Evolutionary conservation across 2,113 vertebrate genomes (phyloP).

Genomic region (Picathartes gymnocephalus): DNA sequence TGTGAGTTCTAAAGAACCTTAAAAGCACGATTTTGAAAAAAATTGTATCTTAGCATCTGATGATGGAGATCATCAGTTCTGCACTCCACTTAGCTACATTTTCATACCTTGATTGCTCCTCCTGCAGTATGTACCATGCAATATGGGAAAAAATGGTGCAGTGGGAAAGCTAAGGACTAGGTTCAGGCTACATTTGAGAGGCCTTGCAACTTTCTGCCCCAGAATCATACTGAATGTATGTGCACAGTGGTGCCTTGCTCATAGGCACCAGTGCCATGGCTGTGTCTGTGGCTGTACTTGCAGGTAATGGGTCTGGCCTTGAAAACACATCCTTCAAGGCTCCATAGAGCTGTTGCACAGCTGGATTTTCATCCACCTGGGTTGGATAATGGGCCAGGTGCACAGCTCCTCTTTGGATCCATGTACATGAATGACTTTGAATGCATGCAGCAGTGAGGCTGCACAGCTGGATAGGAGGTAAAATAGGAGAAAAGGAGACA

Average conservation of each 20-base stretch:
- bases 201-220: neutral
- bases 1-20: neutral
- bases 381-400: neutral
- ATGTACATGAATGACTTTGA: neutral
- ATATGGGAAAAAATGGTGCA: neutral
- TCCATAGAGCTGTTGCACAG: neutral
- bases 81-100: neutral
- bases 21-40: neutral
- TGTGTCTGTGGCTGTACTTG: neutral
- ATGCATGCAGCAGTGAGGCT: neutral
- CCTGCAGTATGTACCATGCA: neutral
- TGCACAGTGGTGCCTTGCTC: neutral
- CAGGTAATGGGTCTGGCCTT: neutral
- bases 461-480: neutral
- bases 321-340: neutral
- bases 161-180: neutral
- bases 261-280: neutral
- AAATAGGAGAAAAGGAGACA: neutral
- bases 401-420: neutral
- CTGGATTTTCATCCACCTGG: neutral
- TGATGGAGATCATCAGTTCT: neutral
- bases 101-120: neutral
- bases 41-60: neutral
- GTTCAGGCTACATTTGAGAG: neutral
- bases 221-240: neutral